Percentiles rank a stretch among this genome's conserved stretches.
These are phyloP conservation scores for Bettongia penicillata DNA, from an alignment of 2,113 vertebrate genomes.

Conservation along the genomic window DNA sequence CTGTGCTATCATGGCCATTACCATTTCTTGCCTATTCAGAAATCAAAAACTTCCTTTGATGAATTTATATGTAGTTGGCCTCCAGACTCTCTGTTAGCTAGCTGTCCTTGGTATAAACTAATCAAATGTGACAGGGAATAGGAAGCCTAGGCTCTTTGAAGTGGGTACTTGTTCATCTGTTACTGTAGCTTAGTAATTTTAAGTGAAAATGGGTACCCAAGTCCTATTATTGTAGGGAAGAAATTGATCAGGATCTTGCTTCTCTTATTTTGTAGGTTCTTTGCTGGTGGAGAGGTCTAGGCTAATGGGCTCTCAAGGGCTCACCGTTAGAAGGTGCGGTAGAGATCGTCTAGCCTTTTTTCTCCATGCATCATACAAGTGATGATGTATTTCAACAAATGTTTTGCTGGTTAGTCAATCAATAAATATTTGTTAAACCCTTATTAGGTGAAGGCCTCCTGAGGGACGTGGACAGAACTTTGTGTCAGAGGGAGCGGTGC, in stretches of 20 bases:
- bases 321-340: not conserved
- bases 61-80: not conserved
- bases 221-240: not conserved
- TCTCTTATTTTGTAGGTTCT: not conserved
- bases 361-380: not conserved
- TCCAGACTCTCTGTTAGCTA: not conserved
- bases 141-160: not conserved
- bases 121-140: not conserved
- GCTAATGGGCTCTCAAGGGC: not conserved
- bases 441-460: not conserved
- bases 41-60: not conserved
- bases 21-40: not conserved
- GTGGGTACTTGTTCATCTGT: not conserved
- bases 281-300: not conserved
- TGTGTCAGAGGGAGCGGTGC: not conserved
- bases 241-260: not conserved
- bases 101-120: not conserved
- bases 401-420: not conserved
- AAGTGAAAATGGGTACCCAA: not conserved
- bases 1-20: not conserved
- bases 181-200: not conserved
- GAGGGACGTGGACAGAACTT: not conserved
- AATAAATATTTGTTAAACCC: not conserved
- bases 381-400: not conserved
- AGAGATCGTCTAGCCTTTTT: not conserved